A percentile compares a stretch with the other conserved stretches of the same genome.
These are phyloP conservation scores for Leptodactylus fallax DNA, from an alignment of 2,797 vertebrate genomes.

Conservation along the genomic window DNA sequence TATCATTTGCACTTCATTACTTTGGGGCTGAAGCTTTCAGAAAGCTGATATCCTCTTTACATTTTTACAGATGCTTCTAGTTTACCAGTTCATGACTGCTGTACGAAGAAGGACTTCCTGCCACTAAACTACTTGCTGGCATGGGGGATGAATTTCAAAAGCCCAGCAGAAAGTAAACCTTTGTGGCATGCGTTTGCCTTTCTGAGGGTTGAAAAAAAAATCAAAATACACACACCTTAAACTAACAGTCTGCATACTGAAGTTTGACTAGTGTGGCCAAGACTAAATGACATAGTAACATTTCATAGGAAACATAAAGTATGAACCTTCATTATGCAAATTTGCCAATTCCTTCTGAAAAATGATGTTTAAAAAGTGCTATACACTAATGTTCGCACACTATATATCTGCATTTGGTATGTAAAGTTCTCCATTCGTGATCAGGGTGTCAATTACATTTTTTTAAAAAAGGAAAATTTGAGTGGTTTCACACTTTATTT, in stretches of 20 bases:
- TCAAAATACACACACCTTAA: conserved; percentile 42
- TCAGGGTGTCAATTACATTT: neutral
- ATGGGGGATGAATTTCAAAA: conserved; percentile 81
- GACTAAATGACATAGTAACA: conserved; percentile 43
- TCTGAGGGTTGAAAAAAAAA: conserved; percentile 65
- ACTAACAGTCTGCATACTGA: conserved; percentile 51
- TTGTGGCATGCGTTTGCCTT: conserved; percentile 76
- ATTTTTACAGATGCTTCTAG: conserved; percentile 87
- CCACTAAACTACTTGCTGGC: conserved; percentile 83
- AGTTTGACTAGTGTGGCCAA: conserved; percentile 52
- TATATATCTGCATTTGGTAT: neutral
- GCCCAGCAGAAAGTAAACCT: conserved; percentile 77
- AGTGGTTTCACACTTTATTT: too few relatives aligned
- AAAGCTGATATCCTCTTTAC: conserved; percentile 84
- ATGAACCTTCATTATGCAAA: conserved; percentile 48
- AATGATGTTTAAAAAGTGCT: neutral
- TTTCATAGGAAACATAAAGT: conserved; percentile 38
- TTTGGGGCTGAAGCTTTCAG: conserved; percentile 79
- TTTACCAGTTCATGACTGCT: conserved; percentile 85
- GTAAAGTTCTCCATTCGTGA: neutral
- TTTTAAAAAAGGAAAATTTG: too few relatives aligned
- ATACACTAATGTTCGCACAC: neutral
- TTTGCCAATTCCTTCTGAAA: neutral
- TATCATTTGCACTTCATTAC: conserved; percentile 87
- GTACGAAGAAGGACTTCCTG: conserved; percentile 83